A percentile compares a stretch with the other conserved stretches of the same genome.
Evolutionary conservation across 2,113 vertebrate genomes (phyloP).

Genomic region (Motacilla tschutschensis): DNA sequence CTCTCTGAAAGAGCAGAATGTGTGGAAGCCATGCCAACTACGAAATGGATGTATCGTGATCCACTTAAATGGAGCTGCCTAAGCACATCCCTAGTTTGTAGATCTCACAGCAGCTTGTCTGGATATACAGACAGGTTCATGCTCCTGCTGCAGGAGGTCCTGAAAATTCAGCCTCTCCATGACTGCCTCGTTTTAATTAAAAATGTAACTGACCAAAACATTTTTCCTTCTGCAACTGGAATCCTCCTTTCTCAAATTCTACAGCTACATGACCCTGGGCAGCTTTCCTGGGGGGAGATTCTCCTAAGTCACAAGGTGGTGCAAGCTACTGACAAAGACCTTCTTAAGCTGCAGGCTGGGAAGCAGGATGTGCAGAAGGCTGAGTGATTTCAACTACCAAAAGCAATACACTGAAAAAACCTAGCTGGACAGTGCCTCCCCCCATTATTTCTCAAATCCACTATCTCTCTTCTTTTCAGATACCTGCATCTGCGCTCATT

Average conservation of each 20-base stretch:
- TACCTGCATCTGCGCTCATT: background rate
- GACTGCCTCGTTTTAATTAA: background rate
- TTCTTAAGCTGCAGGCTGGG: background rate
- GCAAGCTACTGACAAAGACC: background rate
- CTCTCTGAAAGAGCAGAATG: background rate
- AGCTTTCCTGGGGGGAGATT: background rate
- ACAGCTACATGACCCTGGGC: background rate
- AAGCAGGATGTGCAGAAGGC: background rate
- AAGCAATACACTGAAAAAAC: background rate
- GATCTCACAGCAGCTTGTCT: background rate
- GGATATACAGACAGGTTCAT: background rate
- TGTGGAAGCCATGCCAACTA: background rate
- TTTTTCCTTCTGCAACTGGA: background rate
- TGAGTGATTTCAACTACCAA: background rate
- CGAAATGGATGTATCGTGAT: rapidly evolving
- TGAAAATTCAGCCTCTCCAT: background rate
- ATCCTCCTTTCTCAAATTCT: background rate
- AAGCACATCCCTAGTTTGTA: background rate
- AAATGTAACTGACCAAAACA: background rate
- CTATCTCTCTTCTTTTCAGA: background rate
- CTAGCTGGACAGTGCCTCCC: background rate
- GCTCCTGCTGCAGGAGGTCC: background rate
- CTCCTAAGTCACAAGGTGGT: background rate
- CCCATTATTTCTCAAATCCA: slow-evolving; percentile 12
- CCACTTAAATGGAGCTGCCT: background rate